Percentiles rank a stretch among this genome's conserved stretches.
phyloP scores from a whole-genome alignment of 2,888 invertebrate genomes.

The Drosophila recens region DNA sequence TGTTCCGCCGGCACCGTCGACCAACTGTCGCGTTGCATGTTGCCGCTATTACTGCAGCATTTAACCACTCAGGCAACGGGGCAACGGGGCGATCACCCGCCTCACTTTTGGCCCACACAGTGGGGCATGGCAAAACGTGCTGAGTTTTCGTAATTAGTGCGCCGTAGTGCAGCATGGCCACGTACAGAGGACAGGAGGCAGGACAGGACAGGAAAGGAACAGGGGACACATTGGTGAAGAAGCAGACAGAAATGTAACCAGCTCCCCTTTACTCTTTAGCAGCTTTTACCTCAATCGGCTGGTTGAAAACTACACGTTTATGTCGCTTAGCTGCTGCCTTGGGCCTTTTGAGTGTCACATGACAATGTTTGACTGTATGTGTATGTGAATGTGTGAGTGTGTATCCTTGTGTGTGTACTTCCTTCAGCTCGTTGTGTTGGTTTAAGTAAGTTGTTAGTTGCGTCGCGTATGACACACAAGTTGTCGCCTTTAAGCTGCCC shows the following conservation, averaged over 20 bases:
- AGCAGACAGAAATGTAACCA: constrained; percentile 35
- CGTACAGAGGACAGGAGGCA: constrained; percentile 41
- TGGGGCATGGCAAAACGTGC: constrained; percentile 71
- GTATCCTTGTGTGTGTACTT: constrained; percentile 16
- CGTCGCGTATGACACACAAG: constrained; percentile 68
- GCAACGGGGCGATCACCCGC: constrained; percentile 37
- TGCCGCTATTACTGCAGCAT: constrained; percentile 80
- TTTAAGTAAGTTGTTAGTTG: constrained; percentile 77
- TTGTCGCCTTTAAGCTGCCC: constrained; percentile 73
- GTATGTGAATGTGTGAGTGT: constrained; percentile 4
- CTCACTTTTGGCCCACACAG: constrained; percentile 14
- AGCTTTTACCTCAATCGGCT: constrained; percentile 5
- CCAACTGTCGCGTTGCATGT: constrained; percentile 79
- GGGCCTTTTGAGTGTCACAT: constrained; percentile 73
- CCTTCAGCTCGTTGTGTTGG: constrained; percentile 46
- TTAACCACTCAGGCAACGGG: constrained; percentile 72
- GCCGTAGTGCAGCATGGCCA: constrained; percentile 72
- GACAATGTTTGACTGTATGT: constrained; percentile 47
- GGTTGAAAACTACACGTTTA: constrained; percentile 63
- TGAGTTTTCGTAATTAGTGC: constrained; percentile 81
- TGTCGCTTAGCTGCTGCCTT: constrained; percentile 59
- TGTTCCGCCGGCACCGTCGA: constrained; percentile 43
- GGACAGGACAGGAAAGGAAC: background rate
- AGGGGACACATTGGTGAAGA: constrained; percentile 36
- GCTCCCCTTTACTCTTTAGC: background rate